Conservation (phyloP, 2,888 invertebrate genomes). For the Ellobium chinense region DNA sequence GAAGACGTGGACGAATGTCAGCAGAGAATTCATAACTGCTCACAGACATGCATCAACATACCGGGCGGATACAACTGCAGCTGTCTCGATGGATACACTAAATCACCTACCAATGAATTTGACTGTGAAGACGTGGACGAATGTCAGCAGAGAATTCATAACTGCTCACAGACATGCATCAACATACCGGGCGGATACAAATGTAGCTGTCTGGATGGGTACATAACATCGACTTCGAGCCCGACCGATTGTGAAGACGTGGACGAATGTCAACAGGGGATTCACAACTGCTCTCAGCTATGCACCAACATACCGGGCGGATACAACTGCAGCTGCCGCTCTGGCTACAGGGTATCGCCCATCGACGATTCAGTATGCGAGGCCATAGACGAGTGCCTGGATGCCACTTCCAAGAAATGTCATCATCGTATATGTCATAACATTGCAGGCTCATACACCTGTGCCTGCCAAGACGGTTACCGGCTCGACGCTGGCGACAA, state of each 20-base stretch:
- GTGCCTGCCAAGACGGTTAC: constrained; percentile 55
- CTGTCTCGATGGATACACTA: neutral
- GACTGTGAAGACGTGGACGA: constrained; percentile 1
- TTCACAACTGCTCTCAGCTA: constrained; percentile 51
- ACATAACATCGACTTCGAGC: neutral
- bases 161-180: neutral
- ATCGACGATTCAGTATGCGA: neutral
- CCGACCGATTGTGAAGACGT: constrained; percentile 33
- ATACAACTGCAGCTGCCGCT: constrained; percentile 54
- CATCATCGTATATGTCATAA: constrained; percentile 44
- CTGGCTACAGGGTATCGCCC: neutral
- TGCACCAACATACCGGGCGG: constrained; percentile 56
- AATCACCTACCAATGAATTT: neutral
- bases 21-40: neutral
- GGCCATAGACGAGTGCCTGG: constrained; percentile 53
- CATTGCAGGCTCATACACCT: constrained; percentile 49
- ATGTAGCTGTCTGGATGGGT: neutral
- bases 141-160: neutral
- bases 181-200: neutral
- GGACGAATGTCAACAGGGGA: constrained; percentile 48
- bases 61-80: neutral
- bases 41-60: neutral
- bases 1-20: neutral
- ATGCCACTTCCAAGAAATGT: constrained; percentile 36
- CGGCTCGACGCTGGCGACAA: constrained; percentile 35